Evolutionary conservation across 1,140 invertebrate species (phyloP).

Genomic region (Drosophila cardini): DNA sequence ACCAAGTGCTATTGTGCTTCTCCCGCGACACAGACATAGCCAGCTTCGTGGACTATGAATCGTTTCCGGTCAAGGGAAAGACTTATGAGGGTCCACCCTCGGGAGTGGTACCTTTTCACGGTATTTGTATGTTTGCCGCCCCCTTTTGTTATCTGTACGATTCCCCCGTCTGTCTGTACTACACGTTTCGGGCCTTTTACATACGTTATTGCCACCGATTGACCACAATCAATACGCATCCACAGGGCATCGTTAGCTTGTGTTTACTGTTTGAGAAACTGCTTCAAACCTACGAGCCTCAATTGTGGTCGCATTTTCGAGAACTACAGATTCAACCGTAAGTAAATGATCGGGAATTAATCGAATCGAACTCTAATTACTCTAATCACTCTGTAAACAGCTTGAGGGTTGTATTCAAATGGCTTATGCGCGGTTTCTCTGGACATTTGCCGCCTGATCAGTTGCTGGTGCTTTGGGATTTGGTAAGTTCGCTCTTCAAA

Average conservation of each 20-base stretch:
- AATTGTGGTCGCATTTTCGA: conserved; percentile 95
- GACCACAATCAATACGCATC: conserved; percentile 95
- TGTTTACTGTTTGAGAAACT: conserved; percentile 95
- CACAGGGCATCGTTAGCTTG: conserved; percentile 93
- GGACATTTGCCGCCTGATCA: conserved; percentile 97
- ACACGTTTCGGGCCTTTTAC: conserved; percentile 96
- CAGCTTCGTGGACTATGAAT: conserved; percentile 87
- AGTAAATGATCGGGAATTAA: conserved; percentile 84
- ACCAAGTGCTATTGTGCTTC: conserved; percentile 98
- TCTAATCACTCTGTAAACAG: conserved; percentile 19
- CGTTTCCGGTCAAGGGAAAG: conserved; percentile 90
- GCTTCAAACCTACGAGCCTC: conserved; percentile 95
- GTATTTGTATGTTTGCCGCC: conserved; percentile 98
- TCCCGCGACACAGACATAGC: conserved; percentile 94
- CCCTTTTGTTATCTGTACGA: conserved; percentile 97
- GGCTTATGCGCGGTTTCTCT: conserved; percentile 97
- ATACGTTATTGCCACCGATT: conserved; percentile 95
- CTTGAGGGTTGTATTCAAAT: conserved; percentile 94
- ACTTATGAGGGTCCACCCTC: conserved; percentile 92
- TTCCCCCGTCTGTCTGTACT: conserved; percentile 94
- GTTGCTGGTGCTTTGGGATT: conserved; percentile 95
- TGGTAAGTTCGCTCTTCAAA: conserved; percentile 77
- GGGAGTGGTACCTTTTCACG: conserved; percentile 98
- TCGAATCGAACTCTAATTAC: neutral
- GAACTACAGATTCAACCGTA: conserved; percentile 95